Evolutionary conservation across 2,888 invertebrate species (phyloP), one percentile per base, ranked within the genome.

Genomic region (Temnothorax rugatulus): DNA sequence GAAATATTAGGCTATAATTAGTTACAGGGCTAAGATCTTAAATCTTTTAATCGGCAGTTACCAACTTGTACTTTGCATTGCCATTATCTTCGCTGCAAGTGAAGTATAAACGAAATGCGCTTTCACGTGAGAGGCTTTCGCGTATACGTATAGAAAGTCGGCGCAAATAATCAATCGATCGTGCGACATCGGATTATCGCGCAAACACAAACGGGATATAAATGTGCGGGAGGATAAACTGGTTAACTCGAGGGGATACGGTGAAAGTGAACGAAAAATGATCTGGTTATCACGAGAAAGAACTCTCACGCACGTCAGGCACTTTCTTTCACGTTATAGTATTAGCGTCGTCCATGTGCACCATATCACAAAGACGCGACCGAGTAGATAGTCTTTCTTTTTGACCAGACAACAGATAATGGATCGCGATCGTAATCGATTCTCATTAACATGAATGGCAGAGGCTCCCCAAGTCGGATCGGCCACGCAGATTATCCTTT

Each of bases 61-160:
- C 7, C 47, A 59, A 79, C 59, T 59, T 18, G 13, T 21, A 38
- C 13, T 47, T 69, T 21, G 21, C 69, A 21, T 57, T 4, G 66
- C 25, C 5, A 54, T 54, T 29, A 47, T 41, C n/a, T 44, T 21
- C 5, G n/a, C 54, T 21, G 9, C 18, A 29, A n/a, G 44, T 15
- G 15, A 44, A 15, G 34, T 57, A 34, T 79, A 84, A 87, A 91
- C 89, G 90, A 89, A 90, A 89, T 89, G 87, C 89, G 90, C 92
- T 92, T 92, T 92, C 92, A 90, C 92, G 85, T 50, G 82, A 88
- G 82, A 88, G 89, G 86, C 88, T 88, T 89, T 87, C 86, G 87
- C 84, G 76, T 69, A 86, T 69, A 86, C 86, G 87, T 79, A 85
- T 90, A 90, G 91, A 91, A 91, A 75, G 57, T n/a, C 38, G 75